phyloP scores from a whole-genome alignment of 2,888 invertebrate species.

The Pseudococcus viburni region DNA sequence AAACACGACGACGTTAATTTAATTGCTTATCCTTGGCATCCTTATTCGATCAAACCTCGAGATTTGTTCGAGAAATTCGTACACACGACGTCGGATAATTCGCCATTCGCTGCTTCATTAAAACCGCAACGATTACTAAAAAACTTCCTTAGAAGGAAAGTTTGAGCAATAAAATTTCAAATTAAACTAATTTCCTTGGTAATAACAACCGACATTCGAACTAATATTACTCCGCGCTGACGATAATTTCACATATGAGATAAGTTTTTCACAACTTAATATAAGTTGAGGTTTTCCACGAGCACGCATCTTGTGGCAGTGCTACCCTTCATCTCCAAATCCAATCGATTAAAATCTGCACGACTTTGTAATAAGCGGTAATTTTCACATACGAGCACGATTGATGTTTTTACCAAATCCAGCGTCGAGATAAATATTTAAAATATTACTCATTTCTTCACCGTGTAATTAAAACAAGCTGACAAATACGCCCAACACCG shows the following conservation, averaged over 20 bases:
- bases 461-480: constrained; percentile 37
- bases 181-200: constrained; percentile 8
- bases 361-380: background rate
- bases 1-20: background rate
- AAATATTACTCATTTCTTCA: background rate
- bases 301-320: background rate
- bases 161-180: background rate
- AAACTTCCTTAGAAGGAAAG: background rate
- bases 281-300: constrained; percentile 10
- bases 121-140: background rate
- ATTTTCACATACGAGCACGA: background rate
- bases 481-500: constrained; percentile 21
- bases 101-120: constrained; percentile 12
- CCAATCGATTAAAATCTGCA: background rate
- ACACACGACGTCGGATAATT: background rate
- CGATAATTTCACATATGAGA: constrained; percentile 9
- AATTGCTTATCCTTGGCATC: background rate
- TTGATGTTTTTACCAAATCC: background rate
- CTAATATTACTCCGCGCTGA: background rate
- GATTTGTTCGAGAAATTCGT: constrained; percentile 5
- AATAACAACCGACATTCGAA: background rate
- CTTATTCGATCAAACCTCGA: constrained; percentile 4
- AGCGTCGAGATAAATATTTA: background rate
- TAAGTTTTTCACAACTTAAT: constrained; percentile 13
- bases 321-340: background rate